phyloP scores from a whole-genome alignment of 1,140 invertebrate species.

The Drosophila navojoa region DNA sequence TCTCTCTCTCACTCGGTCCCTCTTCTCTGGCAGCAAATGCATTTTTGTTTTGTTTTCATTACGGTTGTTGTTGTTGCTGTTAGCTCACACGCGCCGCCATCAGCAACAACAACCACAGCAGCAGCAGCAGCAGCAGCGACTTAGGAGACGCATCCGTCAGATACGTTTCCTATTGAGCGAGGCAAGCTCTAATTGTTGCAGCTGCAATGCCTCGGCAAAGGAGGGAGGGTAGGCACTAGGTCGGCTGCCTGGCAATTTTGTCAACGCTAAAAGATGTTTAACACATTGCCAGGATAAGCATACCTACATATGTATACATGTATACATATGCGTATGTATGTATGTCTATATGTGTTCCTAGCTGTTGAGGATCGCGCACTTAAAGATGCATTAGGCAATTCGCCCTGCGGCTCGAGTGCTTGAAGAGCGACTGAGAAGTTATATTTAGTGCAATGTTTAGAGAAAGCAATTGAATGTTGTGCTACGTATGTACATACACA shows the following conservation, averaged over 20 bases:
- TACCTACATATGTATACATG: background rate
- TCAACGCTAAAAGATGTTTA: conserved; percentile 79
- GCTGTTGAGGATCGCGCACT: conserved; percentile 17
- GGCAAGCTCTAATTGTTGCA: conserved; percentile 72
- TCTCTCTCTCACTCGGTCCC: background rate
- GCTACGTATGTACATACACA: background rate
- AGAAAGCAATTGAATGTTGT: conserved; percentile 29
- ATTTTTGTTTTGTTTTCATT: conserved; percentile 18
- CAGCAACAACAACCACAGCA: conserved; percentile 15
- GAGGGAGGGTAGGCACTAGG: conserved; percentile 7
- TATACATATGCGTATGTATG: background rate
- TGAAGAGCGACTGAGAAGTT: background rate
- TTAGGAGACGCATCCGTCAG: conserved; percentile 64
- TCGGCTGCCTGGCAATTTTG: conserved; percentile 63
- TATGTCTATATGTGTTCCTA: background rate
- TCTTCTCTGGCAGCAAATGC: background rate
- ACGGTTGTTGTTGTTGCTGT: conserved; percentile 42
- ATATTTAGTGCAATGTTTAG: conserved; percentile 14
- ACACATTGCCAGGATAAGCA: conserved; percentile 63
- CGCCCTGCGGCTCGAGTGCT: conserved; percentile 8
- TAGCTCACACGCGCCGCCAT: conserved; percentile 61
- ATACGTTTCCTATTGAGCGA: conserved; percentile 61
- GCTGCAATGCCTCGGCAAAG: conserved; percentile 51
- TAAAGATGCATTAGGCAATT: conserved; percentile 37
- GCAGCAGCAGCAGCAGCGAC: conserved; percentile 27